These are phyloP conservation scores for Pollachius pollachius DNA, from an alignment of 2,113 vertebrate genomes.

Conservation along the genomic window DNA sequence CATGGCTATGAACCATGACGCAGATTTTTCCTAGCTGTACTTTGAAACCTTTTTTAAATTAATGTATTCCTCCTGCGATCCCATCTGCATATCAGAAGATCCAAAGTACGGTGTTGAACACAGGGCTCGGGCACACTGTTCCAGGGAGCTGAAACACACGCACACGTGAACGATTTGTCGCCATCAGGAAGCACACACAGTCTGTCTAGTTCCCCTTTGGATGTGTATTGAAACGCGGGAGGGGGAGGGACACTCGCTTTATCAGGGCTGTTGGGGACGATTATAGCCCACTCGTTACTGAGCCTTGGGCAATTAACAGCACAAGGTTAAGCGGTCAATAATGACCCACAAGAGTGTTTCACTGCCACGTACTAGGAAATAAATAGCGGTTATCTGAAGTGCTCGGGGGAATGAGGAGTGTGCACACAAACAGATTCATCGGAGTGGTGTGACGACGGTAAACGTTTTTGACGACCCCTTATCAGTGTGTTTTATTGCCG, in stretches of 20 bases:
- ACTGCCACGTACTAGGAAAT: neutral
- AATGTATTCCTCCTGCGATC: too few relatives aligned
- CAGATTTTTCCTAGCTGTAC: too few relatives aligned
- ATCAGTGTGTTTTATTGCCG: neutral
- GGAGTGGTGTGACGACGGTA: neutral
- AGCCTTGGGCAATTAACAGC: neutral
- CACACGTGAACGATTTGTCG: neutral
- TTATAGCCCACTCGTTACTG: neutral
- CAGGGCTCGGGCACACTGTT: too few relatives aligned
- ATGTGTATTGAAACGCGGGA: too few relatives aligned
- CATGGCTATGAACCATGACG: too few relatives aligned
- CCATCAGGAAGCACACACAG: conserved; percentile 2
- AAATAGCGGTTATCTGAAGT: neutral
- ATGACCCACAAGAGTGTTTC: conserved; percentile 1
- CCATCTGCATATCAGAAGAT: too few relatives aligned
- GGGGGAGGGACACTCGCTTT: too few relatives aligned
- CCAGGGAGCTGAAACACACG: neutral
- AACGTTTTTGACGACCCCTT: neutral
- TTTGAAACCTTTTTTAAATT: too few relatives aligned
- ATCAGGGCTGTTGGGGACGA: too few relatives aligned
- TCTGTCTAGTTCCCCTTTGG: neutral
- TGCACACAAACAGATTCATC: neutral
- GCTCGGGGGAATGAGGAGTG: neutral
- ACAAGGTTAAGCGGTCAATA: neutral
- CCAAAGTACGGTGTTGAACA: too few relatives aligned